phyloP scores from a whole-genome alignment of 2,113 vertebrate species.

The Anseranas semipalmata region DNA sequence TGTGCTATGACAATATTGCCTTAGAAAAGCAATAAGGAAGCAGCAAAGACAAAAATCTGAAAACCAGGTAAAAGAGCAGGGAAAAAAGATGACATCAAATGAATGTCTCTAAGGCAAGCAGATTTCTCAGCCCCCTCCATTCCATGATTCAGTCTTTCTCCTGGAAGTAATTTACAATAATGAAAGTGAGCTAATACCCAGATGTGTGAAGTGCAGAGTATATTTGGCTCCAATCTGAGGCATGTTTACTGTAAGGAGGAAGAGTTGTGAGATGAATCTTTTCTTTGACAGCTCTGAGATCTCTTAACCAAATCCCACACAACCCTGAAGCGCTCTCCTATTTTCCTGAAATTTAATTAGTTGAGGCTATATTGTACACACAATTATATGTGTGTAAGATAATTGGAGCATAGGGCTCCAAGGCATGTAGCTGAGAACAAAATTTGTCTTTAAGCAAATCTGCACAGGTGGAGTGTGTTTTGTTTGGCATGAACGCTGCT shows the following conservation, averaged over 20 bases:
- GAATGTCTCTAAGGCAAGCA: background rate
- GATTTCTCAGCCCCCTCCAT: background rate
- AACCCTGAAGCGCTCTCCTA: background rate
- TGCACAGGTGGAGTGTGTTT: background rate
- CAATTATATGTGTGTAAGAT: background rate
- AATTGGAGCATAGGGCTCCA: background rate
- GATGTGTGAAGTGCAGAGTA: background rate
- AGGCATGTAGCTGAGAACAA: background rate
- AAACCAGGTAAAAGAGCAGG: background rate
- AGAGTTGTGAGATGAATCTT: conserved; percentile 39
- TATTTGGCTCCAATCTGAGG: background rate
- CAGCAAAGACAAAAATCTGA: background rate
- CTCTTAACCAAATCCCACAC: conserved; percentile 7
- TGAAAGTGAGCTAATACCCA: background rate
- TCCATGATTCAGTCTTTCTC: conserved; percentile 27
- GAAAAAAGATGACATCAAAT: background rate
- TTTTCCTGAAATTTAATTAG: background rate
- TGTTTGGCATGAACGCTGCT: background rate
- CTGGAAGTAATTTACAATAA: conserved; percentile 33
- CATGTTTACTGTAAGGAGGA: background rate
- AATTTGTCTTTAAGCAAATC: background rate
- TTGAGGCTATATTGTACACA: background rate
- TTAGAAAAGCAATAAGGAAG: background rate
- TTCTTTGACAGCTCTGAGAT: background rate
- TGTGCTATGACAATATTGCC: fast-evolving